Base-by-base conservation (phyloP, 2,797 vertebrate species). In the Oceanodroma leucorhoa region DNA sequence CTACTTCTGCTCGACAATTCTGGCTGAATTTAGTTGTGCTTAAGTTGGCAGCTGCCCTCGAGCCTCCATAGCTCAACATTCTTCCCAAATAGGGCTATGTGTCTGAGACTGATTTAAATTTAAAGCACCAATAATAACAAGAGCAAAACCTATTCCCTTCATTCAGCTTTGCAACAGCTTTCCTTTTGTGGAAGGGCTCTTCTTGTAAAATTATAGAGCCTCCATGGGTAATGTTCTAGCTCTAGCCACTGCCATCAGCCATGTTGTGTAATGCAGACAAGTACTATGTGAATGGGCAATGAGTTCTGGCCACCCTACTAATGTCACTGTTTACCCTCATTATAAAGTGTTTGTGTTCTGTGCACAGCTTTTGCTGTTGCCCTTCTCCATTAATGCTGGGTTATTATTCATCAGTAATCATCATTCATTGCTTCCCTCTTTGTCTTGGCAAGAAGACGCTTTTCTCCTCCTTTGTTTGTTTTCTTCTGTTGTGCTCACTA, bases 11-110 rank as follows among this genome's bases (percentile, higher is more conserved):
- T 93, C 6, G 1, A 90, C 83, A 70, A 92, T 94, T 87, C 89
- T 93, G 77, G 48, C 67, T 93, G 80, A 83, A 91, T 93, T 94
- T 90, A 84, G 83, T 95, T 94, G 73, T 93, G 83, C 95, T 92
- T 93, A 79, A 94, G 85, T 83, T 91, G 89, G 64, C 89, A 96
- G 78, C 87, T 96, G 90, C 92, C 89, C 78, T 87, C 13, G 6
- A 94, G 83, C 80, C 72, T 94, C 67, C 14, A 5, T 87, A 93
- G 50, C 87, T 88, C 75, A 86, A 64, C 43, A 27, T 81, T 91
- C 86, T 84, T 87, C 66, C 66, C 55, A 91, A 91, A 91, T 14
- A 89, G 51, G 61, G 57, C 69, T 87, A 40, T 6, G 5, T 64
- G 58, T 83, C 51, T 32, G 36, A 82, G 81, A 58, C 34, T 46